These are phyloP conservation scores for Ophiodon elongatus DNA, from an alignment of 2,113 vertebrate genomes.

Conservation along the genomic window DNA sequence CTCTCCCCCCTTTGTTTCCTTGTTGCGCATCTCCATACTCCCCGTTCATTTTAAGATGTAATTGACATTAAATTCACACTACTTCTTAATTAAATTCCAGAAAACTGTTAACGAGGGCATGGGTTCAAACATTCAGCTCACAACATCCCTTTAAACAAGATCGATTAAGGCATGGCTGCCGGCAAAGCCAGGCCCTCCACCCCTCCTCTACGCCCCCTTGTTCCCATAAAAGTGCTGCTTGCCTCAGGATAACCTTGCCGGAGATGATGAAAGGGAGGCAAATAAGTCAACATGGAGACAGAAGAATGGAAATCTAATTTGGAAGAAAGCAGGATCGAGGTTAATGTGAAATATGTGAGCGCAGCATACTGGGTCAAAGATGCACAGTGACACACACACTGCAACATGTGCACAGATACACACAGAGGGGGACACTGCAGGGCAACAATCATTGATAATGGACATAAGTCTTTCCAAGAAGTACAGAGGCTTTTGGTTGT, in stretches of 20 bases:
- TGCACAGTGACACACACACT: conserved; percentile 1
- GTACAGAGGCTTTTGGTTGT: conserved; percentile 8
- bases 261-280: conserved; percentile 81
- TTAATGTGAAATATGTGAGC: conserved; percentile 63
- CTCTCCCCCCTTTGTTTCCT: conserved; percentile 36
- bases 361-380: conserved; percentile 35
- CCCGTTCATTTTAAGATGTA: conserved; percentile 68
- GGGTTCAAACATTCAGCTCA: conserved; percentile 81
- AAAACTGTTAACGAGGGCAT: conserved; percentile 78
- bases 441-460: conserved; percentile 25
- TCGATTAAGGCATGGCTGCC: conserved; percentile 74
- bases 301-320: conserved; percentile 73
- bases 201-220: conserved; percentile 52
- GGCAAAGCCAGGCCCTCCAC: conserved; percentile 52
- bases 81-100: conserved; percentile 81
- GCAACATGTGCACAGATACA: not conserved
- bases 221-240: conserved; percentile 72
- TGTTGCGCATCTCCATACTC: conserved; percentile 45
- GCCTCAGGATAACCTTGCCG: conserved; percentile 82
- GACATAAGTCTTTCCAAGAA: not conserved
- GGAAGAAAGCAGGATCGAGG: conserved; percentile 66
- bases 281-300: conserved; percentile 73
- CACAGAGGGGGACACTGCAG: not conserved
- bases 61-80: conserved; percentile 77
- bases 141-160: conserved; percentile 78